These are phyloP conservation scores for Physocephala rufipes DNA, from an alignment of 2,888 invertebrate species.

Conservation along the genomic window DNA sequence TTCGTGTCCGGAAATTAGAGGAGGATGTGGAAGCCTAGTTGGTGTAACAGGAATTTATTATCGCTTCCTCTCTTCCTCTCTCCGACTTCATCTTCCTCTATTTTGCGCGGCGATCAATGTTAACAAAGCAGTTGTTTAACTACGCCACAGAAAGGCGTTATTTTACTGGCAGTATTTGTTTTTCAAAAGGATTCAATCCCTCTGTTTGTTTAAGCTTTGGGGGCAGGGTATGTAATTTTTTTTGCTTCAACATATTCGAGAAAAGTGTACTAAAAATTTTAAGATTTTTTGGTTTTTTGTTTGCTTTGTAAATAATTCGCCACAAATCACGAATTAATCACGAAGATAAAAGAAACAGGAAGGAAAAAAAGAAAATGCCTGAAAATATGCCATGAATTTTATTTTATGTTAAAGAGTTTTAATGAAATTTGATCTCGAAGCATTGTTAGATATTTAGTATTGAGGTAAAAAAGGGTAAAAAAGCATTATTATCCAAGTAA, in stretches of 20 bases:
- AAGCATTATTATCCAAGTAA: no score
- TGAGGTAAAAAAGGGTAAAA: no score
- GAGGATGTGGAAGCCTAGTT: background rate
- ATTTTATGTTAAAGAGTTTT: background rate
- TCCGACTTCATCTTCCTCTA: no score
- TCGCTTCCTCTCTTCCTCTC: no score
- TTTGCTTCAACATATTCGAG: background rate
- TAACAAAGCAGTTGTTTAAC: conserved; percentile 11
- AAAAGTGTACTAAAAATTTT: background rate
- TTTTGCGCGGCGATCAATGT: no score
- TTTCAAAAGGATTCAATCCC: background rate
- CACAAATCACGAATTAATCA: conserved; percentile 6
- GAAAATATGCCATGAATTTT: conserved; percentile 18
- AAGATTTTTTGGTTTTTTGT: background rate
- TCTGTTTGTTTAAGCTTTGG: background rate
- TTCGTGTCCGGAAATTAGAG: no score
- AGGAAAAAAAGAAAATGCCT: background rate
- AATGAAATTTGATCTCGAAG: no score
- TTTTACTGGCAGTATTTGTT: background rate
- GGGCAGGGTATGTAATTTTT: background rate
- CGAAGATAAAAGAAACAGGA: background rate
- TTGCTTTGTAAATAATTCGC: background rate
- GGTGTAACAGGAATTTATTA: no score
- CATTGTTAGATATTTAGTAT: background rate
- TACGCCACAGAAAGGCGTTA: background rate